Conservation (phyloP, 2,888 invertebrate genomes). For the Podotricha telesiphe region DNA sequence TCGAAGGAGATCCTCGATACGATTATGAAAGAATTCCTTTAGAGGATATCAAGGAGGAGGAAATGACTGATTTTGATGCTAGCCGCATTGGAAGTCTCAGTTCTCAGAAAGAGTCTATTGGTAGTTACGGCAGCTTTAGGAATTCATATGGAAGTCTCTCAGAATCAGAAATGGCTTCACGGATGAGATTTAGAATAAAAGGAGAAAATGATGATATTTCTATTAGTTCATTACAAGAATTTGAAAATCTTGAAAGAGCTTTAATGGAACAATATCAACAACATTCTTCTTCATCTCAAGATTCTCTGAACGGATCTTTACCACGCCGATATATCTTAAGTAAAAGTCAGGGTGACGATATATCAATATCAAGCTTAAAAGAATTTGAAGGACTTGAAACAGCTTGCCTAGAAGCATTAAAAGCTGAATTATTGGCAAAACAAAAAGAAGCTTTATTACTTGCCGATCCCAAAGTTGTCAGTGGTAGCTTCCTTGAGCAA, state of each 20-base stretch:
- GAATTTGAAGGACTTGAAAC: constrained; percentile 96
- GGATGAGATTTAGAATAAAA: constrained; percentile 91
- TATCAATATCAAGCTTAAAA: constrained; percentile 93
- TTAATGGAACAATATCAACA: constrained; percentile 91
- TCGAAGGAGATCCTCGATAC: constrained; percentile 89
- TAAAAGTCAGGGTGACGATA: constrained; percentile 92
- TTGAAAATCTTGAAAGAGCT: constrained; percentile 94
- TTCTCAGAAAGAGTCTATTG: constrained; percentile 90
- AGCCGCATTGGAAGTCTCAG: constrained; percentile 90
- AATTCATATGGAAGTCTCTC: constrained; percentile 96
- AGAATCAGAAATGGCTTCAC: constrained; percentile 93
- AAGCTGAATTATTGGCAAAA: constrained; percentile 91
- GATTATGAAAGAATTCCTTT: constrained; percentile 92
- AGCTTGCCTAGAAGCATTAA: constrained; percentile 92
- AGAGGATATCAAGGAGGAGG: constrained; percentile 97
- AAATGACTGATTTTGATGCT: constrained; percentile 93
- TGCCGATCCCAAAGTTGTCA: constrained; percentile 82
- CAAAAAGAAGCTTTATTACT: constrained; percentile 92
- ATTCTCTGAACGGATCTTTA: constrained; percentile 92
- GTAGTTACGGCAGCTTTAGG: constrained; percentile 91
- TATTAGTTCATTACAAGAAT: constrained; percentile 96
- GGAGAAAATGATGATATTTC: constrained; percentile 97
- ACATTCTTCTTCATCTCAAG: constrained; percentile 91
- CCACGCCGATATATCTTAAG: constrained; percentile 88
- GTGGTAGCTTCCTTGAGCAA: constrained; percentile 76